phyloP scores from a whole-genome alignment of 2,888 invertebrate genomes.

The Miltochrista miniata region DNA sequence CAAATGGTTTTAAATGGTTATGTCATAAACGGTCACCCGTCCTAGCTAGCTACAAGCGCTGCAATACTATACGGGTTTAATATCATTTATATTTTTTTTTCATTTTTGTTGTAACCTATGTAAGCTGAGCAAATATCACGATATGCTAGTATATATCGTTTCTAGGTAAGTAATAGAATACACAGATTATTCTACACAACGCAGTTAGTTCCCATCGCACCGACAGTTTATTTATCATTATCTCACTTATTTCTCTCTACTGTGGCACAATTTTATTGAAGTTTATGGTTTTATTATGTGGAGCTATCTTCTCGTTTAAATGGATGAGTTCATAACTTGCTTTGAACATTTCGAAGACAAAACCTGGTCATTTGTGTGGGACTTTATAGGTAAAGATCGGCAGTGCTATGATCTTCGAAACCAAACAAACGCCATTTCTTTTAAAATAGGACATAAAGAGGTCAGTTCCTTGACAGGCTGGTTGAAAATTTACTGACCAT shows the following conservation, averaged over 20 bases:
- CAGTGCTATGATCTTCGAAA: neutral
- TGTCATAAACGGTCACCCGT: too few relatives aligned
- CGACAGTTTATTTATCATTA: constrained; percentile 36
- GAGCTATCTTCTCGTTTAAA: constrained; percentile 29
- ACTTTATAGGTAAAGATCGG: constrained; percentile 5
- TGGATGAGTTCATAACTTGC: constrained; percentile 28
- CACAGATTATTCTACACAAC: constrained; percentile 18
- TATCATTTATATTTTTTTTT: too few relatives aligned
- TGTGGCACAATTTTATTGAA: constrained; percentile 36
- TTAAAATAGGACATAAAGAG: too few relatives aligned
- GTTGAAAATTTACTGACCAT: too few relatives aligned
- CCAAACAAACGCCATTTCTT: too few relatives aligned
- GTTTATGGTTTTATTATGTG: constrained; percentile 34
- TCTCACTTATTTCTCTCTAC: constrained; percentile 32
- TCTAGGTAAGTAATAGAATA: constrained; percentile 24
- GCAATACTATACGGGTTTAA: too few relatives aligned
- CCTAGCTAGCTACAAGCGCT: too few relatives aligned
- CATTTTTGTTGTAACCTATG: too few relatives aligned
- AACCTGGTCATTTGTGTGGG: constrained; percentile 17
- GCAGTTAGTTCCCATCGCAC: constrained; percentile 40
- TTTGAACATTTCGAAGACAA: constrained; percentile 32
- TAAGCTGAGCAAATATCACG: too few relatives aligned
- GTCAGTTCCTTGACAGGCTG: too few relatives aligned
- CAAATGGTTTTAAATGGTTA: too few relatives aligned
- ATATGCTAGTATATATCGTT: neutral